A percentile compares a stretch with the other conserved stretches of the same genome.
These are phyloP conservation scores for Pteropus alecto DNA, from an alignment of 2,113 vertebrate genomes.

Conservation along the genomic window DNA sequence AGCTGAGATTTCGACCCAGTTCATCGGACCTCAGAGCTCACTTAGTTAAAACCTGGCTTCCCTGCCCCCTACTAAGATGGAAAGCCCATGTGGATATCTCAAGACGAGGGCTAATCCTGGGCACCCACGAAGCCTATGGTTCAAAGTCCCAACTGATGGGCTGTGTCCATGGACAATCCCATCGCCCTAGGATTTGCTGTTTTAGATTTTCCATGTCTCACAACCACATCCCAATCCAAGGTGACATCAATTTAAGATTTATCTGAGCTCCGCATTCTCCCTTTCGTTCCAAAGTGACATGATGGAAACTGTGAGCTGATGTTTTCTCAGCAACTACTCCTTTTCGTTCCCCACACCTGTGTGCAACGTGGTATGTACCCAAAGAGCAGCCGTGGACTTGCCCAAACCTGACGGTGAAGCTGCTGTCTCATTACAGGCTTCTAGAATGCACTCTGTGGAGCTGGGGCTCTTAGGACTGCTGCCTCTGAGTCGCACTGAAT, in stretches of 20 bases:
- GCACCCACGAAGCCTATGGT: background rate
- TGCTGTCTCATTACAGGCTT: background rate
- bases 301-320: background rate
- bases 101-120: background rate
- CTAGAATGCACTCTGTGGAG: background rate
- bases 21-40: background rate
- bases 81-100: background rate
- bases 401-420: background rate
- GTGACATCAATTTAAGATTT: background rate
- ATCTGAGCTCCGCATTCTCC: background rate
- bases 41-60: background rate
- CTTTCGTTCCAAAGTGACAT: background rate
- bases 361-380: background rate
- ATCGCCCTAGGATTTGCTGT: background rate
- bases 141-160: background rate
- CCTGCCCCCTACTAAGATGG: accelerated
- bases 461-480: background rate
- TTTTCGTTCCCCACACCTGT: background rate
- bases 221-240: background rate
- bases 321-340: accelerated
- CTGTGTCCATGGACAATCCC: background rate
- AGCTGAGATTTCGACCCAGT: background rate
- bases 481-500: background rate
- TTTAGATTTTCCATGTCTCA: background rate
- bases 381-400: background rate